A percentile compares a stretch with the other conserved stretches of the same genome.
Conservation (phyloP, 2,888 invertebrate species). For the Sclerodermus sp. region DNA sequence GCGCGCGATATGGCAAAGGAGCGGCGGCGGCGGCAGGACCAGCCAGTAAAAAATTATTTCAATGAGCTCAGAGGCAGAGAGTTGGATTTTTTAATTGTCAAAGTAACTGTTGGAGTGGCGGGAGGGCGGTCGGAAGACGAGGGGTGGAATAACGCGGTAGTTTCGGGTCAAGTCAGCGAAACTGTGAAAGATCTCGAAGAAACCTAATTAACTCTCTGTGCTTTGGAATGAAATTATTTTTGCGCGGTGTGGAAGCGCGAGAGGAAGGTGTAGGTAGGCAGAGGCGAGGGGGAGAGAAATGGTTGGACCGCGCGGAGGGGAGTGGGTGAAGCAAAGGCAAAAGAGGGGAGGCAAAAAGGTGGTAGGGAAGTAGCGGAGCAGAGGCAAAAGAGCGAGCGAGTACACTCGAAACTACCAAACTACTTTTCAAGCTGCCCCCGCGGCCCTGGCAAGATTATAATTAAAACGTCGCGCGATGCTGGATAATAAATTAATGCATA, state of each 20-base stretch:
- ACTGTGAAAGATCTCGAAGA: slow-evolving; percentile 18
- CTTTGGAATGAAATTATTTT: slow-evolving; percentile 44
- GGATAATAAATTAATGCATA: slow-evolving; percentile 57
- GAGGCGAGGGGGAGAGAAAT: neutral
- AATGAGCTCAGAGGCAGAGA: no score
- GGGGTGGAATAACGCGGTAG: no score
- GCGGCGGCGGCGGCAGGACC: no score
- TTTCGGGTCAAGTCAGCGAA: no score
- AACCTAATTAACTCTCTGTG: slow-evolving; percentile 41
- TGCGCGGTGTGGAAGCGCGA: slow-evolving; percentile 21
- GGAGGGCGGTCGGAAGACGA: no score
- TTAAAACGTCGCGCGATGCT: slow-evolving; percentile 54
- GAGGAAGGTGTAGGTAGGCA: neutral
- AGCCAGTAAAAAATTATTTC: no score
- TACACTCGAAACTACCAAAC: slow-evolving; percentile 48
- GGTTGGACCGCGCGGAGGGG: neutral
- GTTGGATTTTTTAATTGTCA: no score
- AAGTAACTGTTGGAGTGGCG: no score
- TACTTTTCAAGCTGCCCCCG: slow-evolving; percentile 50
- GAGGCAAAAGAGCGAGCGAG: no score
- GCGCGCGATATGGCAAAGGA: no score
- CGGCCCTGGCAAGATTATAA: slow-evolving; percentile 51
- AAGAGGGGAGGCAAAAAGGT: neutral
- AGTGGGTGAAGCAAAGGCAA: no score
- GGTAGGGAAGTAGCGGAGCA: slow-evolving; percentile 10